phyloP scores from a whole-genome alignment of 2,797 vertebrate species.

The Danio aesculapii region DNA sequence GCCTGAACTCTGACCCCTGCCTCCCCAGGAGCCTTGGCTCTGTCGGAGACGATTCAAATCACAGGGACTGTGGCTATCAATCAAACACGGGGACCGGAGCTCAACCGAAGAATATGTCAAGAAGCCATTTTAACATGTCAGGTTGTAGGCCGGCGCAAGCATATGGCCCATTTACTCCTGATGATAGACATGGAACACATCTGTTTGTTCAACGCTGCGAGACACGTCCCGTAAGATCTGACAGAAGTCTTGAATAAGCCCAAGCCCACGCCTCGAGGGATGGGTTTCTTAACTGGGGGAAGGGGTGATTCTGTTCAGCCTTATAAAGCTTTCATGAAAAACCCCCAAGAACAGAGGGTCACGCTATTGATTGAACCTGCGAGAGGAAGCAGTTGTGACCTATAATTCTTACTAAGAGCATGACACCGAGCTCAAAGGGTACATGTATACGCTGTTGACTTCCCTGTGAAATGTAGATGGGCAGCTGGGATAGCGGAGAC shows the following conservation, averaged over 20 bases:
- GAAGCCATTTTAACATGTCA: conserved; percentile 50
- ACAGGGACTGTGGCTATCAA: conserved; percentile 58
- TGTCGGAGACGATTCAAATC: conserved; percentile 52
- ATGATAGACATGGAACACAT: conserved; percentile 39
- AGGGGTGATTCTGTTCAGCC: conserved; percentile 35
- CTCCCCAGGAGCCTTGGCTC: conserved; percentile 53
- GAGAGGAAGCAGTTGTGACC: conserved; percentile 29
- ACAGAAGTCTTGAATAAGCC: conserved; percentile 36
- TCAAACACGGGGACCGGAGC: conserved; percentile 48
- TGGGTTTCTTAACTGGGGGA: conserved; percentile 43
- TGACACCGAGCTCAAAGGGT: conserved; percentile 30
- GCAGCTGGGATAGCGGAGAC: conserved; percentile 51
- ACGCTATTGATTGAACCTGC: conserved; percentile 31
- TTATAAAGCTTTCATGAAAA: conserved; percentile 39
- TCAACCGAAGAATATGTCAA: conserved; percentile 20
- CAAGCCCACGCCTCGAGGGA: conserved; percentile 12
- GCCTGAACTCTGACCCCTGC: conserved; percentile 53
- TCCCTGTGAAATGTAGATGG: conserved; percentile 36
- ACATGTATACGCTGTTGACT: conserved; percentile 10
- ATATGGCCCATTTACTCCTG: conserved; percentile 41
- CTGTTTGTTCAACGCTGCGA: conserved; percentile 47
- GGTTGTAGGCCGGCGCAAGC: conserved; percentile 37
- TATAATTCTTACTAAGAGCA: conserved; percentile 27
- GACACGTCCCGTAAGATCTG: conserved; percentile 23
- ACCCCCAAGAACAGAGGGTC: conserved; percentile 17